phyloP scores from a whole-genome alignment of 1,140 invertebrate species.

The Dufourea novaeangliae region DNA sequence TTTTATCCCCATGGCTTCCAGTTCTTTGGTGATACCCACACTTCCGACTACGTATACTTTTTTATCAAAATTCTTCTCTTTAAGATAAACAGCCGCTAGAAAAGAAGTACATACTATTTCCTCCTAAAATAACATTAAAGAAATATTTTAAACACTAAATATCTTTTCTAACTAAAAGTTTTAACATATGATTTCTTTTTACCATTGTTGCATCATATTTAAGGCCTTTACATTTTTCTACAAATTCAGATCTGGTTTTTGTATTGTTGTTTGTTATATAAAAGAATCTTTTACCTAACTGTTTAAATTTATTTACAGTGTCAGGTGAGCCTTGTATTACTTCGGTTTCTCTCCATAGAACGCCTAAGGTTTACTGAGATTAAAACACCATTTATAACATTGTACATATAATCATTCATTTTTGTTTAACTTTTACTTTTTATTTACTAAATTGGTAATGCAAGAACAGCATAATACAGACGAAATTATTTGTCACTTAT shows the following conservation, averaged over 20 bases:
- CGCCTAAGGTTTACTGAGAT: conserved; percentile 82
- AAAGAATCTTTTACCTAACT: conserved; percentile 91
- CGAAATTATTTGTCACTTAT: neutral
- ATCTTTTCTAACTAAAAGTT: conserved; percentile 26
- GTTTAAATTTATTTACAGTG: conserved; percentile 87
- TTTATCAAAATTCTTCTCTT: conserved; percentile 87
- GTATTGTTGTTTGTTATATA: conserved; percentile 97
- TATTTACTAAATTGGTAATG: neutral
- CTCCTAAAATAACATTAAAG: conserved; percentile 80
- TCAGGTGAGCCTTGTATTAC: conserved; percentile 86
- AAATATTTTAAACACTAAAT: conserved; percentile 33
- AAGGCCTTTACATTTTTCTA: conserved; percentile 88
- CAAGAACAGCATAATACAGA: neutral
- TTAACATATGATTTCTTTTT: conserved; percentile 52
- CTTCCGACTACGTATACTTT: conserved; percentile 94
- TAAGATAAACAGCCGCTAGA: conserved; percentile 90
- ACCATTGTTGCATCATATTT: conserved; percentile 87
- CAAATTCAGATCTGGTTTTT: conserved; percentile 90
- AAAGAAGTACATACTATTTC: conserved; percentile 93
- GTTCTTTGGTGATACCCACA: conserved; percentile 88
- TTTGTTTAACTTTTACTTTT: neutral
- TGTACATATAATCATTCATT: conserved; percentile 17
- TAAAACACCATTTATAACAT: conserved; percentile 35
- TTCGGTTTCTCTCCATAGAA: conserved; percentile 91
- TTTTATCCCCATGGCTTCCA: conserved; percentile 89